Evolutionary conservation across 2,113 vertebrate species (phyloP), one percentile per base, ranked within the genome.

Genomic region (Arvicanthis niloticus): DNA sequence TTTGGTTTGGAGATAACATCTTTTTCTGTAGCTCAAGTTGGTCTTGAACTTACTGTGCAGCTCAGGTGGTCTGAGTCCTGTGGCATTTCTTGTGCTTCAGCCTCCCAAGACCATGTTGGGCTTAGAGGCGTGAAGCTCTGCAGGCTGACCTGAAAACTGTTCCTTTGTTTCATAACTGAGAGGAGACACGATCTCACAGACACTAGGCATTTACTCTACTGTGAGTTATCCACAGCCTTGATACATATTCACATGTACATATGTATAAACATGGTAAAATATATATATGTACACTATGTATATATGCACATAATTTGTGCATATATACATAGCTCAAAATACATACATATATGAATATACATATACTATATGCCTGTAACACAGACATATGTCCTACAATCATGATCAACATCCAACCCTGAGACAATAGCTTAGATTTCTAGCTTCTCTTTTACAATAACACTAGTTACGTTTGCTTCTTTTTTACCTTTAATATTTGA

Each of bases 391-490:
- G 1, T 91, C 1, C 45, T 82, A 11, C 22, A 70, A 31, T 17
- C 58, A 37, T 48, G 34, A 5, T 17, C 4, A 89, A 40, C 0
- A 48, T 40, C 65, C 60, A 87, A 60, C 5, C 10, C 53, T 37
- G 29, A 70, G 73, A 5, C 19, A 21, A 77, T 6, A 88, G 3
- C 34, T 95, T 84, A 31, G 7, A 75, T 82, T 85, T 91, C 62
- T 95, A 78, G 68, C 13, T 84, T 92, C 89, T 90, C 17, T 96
- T 78, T 72, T 92, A 8, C 21, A 87, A 53, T 42, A 70, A 53
- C 9, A 12, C 72, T 48, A 58, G 48, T 65, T 5, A 24, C 34
- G 58, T 85, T 93, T 68, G 58, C 3, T 88, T 62, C 10, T 81
- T 26, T 51, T 62, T 85, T 3, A 6, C 10, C 12, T 88, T 91